Percentiles rank a stretch among this genome's conserved stretches.
Evolutionary conservation across 2,888 invertebrate genomes (phyloP).

Genomic region (Xanthorhoe spadicearia): DNA sequence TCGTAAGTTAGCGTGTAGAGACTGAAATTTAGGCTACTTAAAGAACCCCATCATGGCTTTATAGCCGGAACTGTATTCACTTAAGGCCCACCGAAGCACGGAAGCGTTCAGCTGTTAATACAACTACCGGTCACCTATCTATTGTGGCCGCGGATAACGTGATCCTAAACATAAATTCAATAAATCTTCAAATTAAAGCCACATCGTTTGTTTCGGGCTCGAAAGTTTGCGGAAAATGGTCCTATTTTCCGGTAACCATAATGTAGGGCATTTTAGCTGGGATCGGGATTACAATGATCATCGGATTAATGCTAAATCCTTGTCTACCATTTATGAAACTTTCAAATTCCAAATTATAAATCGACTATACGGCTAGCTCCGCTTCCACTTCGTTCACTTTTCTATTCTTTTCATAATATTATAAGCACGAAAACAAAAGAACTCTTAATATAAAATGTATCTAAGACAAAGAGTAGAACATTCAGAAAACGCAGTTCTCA

Average conservation of each 20-base stretch:
- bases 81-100: not conserved
- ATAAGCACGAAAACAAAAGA: not conserved
- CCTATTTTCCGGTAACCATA: conserved; percentile 29
- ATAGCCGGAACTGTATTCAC: not conserved
- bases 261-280: conserved; percentile 19
- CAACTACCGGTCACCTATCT: not conserved
- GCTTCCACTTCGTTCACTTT: not conserved
- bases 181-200: conserved; percentile 26
- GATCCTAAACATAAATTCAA: conserved; percentile 15
- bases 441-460: conserved; percentile 19
- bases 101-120: not conserved
- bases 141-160: not conserved
- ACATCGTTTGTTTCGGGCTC: conserved; percentile 32
- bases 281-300: conserved; percentile 33
- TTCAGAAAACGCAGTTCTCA: conserved; percentile 23
- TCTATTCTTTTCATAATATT: not conserved
- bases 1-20: not conserved
- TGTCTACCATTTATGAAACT: conserved; percentile 21
- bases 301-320: conserved; percentile 31
- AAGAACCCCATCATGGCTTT: too few species aligned
- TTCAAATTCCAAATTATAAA: conserved; percentile 25
- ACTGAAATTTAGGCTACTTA: not conserved
- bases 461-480: conserved; percentile 21
- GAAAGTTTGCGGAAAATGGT: conserved; percentile 24
- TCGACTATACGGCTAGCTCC: not conserved